These are phyloP conservation scores for Solenopsis invicta DNA, from an alignment of 1,140 invertebrate genomes.

Conservation along the genomic window DNA sequence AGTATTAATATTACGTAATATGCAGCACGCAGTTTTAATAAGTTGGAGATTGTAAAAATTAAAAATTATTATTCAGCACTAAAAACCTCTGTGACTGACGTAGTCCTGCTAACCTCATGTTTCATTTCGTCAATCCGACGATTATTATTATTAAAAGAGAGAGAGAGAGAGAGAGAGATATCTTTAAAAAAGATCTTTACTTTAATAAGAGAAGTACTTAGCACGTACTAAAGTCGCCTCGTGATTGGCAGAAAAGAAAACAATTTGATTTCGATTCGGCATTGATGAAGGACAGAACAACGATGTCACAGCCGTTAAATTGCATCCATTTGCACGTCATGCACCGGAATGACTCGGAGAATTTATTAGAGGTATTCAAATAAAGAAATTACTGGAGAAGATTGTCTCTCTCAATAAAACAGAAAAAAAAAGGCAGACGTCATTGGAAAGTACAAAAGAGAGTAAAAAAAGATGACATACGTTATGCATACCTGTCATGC, in stretches of 20 bases:
- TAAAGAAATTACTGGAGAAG: not conserved
- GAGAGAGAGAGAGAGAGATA: too few relatives aligned
- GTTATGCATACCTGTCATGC: not conserved
- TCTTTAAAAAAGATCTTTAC: not conserved
- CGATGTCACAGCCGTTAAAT: slow-evolving; percentile 24
- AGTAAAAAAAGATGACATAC: not conserved
- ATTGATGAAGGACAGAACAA: not conserved
- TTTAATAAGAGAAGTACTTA: not conserved
- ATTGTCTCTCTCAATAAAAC: not conserved
- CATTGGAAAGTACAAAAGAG: not conserved
- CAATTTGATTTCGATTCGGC: slow-evolving; percentile 13
- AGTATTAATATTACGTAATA: too few relatives aligned
- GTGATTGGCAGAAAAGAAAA: slow-evolving; percentile 5
- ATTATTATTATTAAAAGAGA: too few relatives aligned
- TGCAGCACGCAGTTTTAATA: too few relatives aligned
- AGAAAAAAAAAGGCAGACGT: not conserved
- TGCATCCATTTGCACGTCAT: slow-evolving; percentile 46
- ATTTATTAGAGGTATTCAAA: not conserved
- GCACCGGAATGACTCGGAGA: not conserved
- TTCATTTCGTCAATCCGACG: too few relatives aligned
- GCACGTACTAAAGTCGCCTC: not conserved
- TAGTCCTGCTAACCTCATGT: too few relatives aligned
- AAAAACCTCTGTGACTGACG: too few relatives aligned
- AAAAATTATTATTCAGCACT: not conserved
- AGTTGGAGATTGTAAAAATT: not conserved